A percentile compares a stretch with the other conserved stretches of the same genome.
Evolutionary conservation across 1,140 invertebrate species (phyloP).

Genomic region (Zaprionus kolodkinae): DNA sequence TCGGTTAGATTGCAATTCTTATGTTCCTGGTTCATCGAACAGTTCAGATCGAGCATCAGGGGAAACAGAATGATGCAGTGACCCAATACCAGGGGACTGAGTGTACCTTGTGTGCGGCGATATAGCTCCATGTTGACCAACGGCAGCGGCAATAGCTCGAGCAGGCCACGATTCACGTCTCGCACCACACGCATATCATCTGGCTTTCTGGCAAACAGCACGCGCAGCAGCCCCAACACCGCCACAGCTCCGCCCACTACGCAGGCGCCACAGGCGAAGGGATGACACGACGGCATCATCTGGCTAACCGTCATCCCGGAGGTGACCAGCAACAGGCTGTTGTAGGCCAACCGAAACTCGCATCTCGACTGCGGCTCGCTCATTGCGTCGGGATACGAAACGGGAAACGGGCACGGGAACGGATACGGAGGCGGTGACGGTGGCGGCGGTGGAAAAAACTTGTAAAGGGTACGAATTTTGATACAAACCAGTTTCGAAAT

Average conservation of each 20-base stretch:
- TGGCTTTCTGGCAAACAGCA: constrained; percentile 30
- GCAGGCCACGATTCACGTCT: constrained; percentile 34
- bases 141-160: constrained; percentile 66
- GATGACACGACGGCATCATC: constrained; percentile 43
- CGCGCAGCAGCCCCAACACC: constrained; percentile 54
- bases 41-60: constrained; percentile 55
- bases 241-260: constrained; percentile 59
- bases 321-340: constrained; percentile 53
- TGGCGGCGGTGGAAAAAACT: background rate
- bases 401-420: background rate
- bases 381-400: constrained; percentile 40
- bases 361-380: constrained; percentile 60
- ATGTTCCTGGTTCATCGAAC: constrained; percentile 33
- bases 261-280: constrained; percentile 61
- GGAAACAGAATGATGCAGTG: constrained; percentile 64
- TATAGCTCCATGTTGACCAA: constrained; percentile 74
- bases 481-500: background rate
- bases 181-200: constrained; percentile 43
- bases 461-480: constrained; percentile 31
- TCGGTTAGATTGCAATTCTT: constrained; percentile 48
- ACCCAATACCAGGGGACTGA: constrained; percentile 43
- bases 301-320: constrained; percentile 38
- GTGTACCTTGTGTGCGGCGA: constrained; percentile 29
- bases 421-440: background rate
- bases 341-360: constrained; percentile 54